Conservation (phyloP, 2,797 vertebrate species). For the Sternotherus odoratus region DNA sequence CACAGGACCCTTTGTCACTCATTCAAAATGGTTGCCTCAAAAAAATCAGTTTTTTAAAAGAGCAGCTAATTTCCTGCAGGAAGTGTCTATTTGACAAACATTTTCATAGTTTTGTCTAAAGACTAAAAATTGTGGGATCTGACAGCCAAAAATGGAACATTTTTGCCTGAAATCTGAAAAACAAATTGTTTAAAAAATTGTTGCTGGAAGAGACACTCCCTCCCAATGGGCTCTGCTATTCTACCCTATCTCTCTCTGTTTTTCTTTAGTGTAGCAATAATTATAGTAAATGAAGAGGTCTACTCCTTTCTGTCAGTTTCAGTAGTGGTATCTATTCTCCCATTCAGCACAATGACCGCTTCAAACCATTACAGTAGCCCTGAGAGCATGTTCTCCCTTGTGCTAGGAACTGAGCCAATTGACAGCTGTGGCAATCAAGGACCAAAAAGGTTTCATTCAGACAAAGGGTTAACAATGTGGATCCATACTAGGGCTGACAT, state of each 20-base stretch:
- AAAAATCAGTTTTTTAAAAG: neutral
- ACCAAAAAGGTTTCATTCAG: neutral
- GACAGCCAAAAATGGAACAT: neutral
- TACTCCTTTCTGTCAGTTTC: neutral
- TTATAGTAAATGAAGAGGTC: neutral
- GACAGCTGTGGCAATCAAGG: neutral
- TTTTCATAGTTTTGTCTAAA: neutral
- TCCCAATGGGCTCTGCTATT: neutral
- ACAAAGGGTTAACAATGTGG: neutral
- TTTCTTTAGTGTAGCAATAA: neutral
- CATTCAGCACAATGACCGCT: neutral
- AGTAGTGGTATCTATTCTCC: fast-evolving
- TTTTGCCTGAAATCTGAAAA: fast-evolving
- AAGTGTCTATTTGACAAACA: neutral
- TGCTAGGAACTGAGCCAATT: neutral
- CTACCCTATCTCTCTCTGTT: fast-evolving
- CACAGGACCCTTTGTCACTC: too few relatives aligned
- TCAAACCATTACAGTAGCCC: neutral
- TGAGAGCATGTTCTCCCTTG: neutral
- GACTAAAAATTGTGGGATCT: neutral
- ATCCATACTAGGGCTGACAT: neutral
- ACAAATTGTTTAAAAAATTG: neutral
- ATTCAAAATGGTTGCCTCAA: neutral
- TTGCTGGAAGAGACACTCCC: neutral
- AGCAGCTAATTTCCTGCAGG: neutral